Evolutionary conservation across 2,113 vertebrate genomes (phyloP).

Genomic region (Physeter macrocephalus): DNA sequence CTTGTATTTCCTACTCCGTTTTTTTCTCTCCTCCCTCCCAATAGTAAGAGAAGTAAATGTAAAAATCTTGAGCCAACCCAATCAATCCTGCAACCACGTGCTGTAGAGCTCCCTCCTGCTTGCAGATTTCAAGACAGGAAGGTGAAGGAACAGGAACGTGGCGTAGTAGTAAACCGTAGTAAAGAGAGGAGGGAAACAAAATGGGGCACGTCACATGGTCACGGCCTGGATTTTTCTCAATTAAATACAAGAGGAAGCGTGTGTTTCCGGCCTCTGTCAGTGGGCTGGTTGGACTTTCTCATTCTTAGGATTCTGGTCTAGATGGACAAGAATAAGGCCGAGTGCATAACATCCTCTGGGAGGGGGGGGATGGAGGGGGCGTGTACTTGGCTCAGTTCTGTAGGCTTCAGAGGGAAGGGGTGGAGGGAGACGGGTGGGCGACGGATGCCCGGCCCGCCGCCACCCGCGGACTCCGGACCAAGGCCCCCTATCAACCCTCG

Average conservation of each 20-base stretch:
- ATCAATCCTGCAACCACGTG: not conserved
- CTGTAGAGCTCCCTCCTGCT: not conserved
- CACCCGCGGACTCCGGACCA: accelerated
- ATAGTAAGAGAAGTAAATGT: not conserved
- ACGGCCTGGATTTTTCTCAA: slow-evolving; percentile 67
- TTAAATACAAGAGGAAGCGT: slow-evolving; percentile 65
- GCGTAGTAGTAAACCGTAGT: slow-evolving; percentile 63
- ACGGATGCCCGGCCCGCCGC: accelerated
- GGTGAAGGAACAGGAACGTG: not conserved
- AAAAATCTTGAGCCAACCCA: not conserved
- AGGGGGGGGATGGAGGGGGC: not conserved
- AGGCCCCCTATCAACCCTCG: accelerated
- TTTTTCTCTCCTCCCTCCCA: not conserved
- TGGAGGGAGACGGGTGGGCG: not conserved
- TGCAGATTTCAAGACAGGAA: not conserved
- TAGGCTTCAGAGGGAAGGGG: accelerated
- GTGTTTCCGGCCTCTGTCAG: slow-evolving; percentile 59
- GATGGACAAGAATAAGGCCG: not conserved
- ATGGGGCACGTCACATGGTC: slow-evolving; percentile 71
- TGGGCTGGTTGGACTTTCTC: slow-evolving; percentile 14
- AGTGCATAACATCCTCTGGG: not conserved
- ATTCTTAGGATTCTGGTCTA: slow-evolving; percentile 41
- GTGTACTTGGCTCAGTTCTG: not conserved
- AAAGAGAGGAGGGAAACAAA: slow-evolving; percentile 60
- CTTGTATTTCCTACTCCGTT: not conserved